Evolutionary conservation across 2,113 vertebrate species (phyloP), one percentile per base, ranked within the genome.

Genomic region (Parus major): DNA sequence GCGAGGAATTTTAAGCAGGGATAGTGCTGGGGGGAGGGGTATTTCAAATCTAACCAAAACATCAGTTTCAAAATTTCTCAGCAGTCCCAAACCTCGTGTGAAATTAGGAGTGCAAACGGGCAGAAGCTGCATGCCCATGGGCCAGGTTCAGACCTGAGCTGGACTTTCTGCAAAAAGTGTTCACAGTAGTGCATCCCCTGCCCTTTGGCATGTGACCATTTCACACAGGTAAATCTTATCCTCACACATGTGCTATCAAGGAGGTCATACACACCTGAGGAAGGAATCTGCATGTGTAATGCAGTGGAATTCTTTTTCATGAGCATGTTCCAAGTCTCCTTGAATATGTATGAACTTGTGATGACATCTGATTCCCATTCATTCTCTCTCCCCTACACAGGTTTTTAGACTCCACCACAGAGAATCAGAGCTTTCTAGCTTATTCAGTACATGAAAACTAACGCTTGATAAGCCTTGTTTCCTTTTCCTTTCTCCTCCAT

Each of bases 1-100:
- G 90, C 63, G 82, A 47, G 75, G 90, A 96, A 94, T 96, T 95
- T 93, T 92, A 95, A 96, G 68, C 75, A 96, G 90, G 23, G 52
- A 46, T 60, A 71, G 46, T 57, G 55, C 76, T 83, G 76, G 79
- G 47, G 46, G 73, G 55, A 53, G 42, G 86, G 5, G 52, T 73
- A 73, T 91, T 95, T 88, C 49, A 91, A 57, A 91, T 50, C 53
- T 49, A 81, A 69, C 76, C 73, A 91, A 86, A 85, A 56, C 42
- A 91, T 25, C 68, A 29, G 47, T 36, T 50, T 71, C 39, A 53
- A 63, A 81, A 91, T 79, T 36, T 64, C 71, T 76, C 65, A 44
- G 15, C 15, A 69, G 85, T n/a, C 60, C 56, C 42, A 81, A 85
- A 61, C 4, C 35, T n/a, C 17, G 41, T 61, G n/a, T 82, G 68